Conservation (phyloP, 2,888 invertebrate species). For the Plutella xylostella region DNA sequence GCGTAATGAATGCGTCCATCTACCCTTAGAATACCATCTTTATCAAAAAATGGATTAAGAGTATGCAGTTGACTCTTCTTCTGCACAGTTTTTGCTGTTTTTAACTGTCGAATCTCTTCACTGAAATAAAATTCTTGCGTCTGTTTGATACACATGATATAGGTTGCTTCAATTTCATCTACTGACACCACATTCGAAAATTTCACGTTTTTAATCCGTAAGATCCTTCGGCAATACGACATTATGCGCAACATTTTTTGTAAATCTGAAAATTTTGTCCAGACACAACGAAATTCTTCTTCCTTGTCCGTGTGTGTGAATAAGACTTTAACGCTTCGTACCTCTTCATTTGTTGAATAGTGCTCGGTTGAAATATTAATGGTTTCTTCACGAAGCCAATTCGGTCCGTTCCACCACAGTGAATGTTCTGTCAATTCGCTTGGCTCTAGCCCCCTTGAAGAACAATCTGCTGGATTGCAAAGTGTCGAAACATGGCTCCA, state of each 20-base stretch:
- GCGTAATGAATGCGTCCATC: conserved; percentile 10
- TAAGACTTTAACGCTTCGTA: neutral
- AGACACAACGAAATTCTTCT: neutral
- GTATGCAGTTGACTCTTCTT: neutral
- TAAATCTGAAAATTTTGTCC: conserved; percentile 3
- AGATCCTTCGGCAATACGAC: conserved; percentile 6
- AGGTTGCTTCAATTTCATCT: neutral
- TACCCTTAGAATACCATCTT: conserved; percentile 10
- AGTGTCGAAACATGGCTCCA: neutral
- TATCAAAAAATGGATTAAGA: conserved; percentile 8
- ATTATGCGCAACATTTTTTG: too few relatives aligned
- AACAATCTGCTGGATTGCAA: neutral
- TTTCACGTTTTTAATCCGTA: neutral
- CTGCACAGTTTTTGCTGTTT: neutral
- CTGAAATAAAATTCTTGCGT: neutral
- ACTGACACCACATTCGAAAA: neutral
- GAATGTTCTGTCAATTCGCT: neutral
- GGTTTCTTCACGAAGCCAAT: neutral
- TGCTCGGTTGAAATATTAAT: neutral
- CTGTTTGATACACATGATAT: neutral
- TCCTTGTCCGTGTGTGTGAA: neutral
- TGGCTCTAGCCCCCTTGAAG: neutral
- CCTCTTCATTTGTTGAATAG: neutral
- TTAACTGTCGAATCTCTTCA: conserved; percentile 1
- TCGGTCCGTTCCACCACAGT: too few relatives aligned